Percentiles rank a stretch among this genome's conserved stretches.
phyloP scores from a whole-genome alignment of 1,140 invertebrate species.

The Lepidotrigona ventralis region DNA sequence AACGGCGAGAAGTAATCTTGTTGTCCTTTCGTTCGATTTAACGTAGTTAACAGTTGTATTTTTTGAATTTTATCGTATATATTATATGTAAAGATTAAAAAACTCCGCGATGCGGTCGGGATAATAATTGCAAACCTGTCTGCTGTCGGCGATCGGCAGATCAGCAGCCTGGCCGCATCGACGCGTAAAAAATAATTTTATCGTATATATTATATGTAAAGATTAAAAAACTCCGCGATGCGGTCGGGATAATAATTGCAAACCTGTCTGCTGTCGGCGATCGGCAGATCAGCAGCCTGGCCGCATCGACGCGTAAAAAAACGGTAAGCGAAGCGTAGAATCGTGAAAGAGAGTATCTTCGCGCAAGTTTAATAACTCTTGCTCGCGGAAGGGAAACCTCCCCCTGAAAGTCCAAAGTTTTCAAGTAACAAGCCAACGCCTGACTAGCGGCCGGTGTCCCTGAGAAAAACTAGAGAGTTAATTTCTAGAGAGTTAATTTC shows the following conservation, averaged over 20 bases:
- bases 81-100: conserved; percentile 55
- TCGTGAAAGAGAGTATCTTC: not conserved
- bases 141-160: too few species aligned
- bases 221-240: conserved; percentile 24
- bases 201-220: conserved; percentile 59
- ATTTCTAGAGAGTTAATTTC: conserved; percentile 10
- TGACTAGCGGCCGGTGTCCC: conserved; percentile 24
- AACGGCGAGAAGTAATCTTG: conserved; percentile 56
- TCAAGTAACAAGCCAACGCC: not conserved
- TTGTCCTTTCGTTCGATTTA: conserved; percentile 61
- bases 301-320: not conserved
- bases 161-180: not conserved
- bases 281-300: not conserved
- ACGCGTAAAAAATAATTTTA: not conserved
- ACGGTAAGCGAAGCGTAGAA: not conserved
- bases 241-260: not conserved
- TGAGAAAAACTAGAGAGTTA: conserved; percentile 33
- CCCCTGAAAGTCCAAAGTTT: not conserved
- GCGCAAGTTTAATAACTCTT: not conserved
- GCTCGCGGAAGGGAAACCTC: not conserved
- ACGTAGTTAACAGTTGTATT: conserved; percentile 54
- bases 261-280: too few species aligned
- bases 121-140: too few species aligned
- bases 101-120: not conserved
- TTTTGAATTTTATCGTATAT: conserved; percentile 62